Base-by-base conservation (phyloP, 1,140 invertebrate species). In the Phthorimaea operculella region DNA sequence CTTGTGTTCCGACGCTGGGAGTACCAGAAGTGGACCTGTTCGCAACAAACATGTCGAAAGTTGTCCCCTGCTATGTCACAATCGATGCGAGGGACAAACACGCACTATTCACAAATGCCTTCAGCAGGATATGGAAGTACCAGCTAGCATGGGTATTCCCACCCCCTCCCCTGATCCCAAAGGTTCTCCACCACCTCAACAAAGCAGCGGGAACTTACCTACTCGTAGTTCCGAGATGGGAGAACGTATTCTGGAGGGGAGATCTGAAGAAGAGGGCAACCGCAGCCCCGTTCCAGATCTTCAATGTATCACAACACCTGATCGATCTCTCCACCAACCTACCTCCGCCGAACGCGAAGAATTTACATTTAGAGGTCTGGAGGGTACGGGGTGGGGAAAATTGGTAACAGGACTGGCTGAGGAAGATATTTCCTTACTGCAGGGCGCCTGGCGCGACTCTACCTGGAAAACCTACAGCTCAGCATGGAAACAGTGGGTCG, bases 1-100 rank as follows among this genome's bases (percentile, higher is more conserved):
- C 16, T 14, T 21, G 63, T 71, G 5, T 72, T 71, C 54, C 33
- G 42, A 10, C 52, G 18, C 33, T 71, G 63, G 67, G 68, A 18
- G 28, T 33, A 10, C 57, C 52, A 0, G 10, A 54, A 44, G 33
- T 54, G 17, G 57, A 59, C 33, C 49, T 59, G 8, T 59, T 59
- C 15, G 52, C 52, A n/a, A 28, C 57, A n/a, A n/a, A 12, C 4
- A 5, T 10, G 16, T 36, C 57, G 7, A 44, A 21, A 9, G 44
- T 58, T 16, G 51, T 49, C 15, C 14, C 50, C 11, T 1, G 7
- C 1, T 58, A 58, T 33, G 56, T 51, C 14, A 15, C 56, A 10
- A 21, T 52, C 16, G 51, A 58, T 53, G 36, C 6, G 5, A 54
- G 8, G 17, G 51, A 58, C 17, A 0, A 14, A 10, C 48, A 57